Evolutionary conservation across 2,113 vertebrate genomes (phyloP), one percentile per base, ranked within the genome.

Genomic region (Narcine bancroftii): DNA sequence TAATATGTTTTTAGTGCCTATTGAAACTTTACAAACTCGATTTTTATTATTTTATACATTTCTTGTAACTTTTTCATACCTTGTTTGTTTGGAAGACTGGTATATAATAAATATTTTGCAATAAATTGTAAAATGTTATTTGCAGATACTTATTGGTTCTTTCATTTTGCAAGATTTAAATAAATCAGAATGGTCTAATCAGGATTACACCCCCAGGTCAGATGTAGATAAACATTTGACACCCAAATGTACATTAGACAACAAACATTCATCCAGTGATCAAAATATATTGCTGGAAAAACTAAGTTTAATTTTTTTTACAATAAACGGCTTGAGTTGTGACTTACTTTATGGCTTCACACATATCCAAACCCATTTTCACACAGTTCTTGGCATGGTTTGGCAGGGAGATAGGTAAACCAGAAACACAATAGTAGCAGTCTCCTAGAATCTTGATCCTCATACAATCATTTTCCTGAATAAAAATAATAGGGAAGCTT

Each of bases 281-380:
- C n/a, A n/a, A n/a, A 89, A 66, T 6, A 45, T 42, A 89, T 63
- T 87, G 33, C 63, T 66, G 21, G 19, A 89, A 42, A 89, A 89
- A n/a, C 26, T 21, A 89, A 29, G 42, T 47, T 66, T 45, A 47
- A 24, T 47, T 91, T 47, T 69, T 33, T 91, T 91, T 21, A 29
- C 26, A 66, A 63, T 39, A 17, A 65, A 45, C 73, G 11, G 39
- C 24, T 92, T 21, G 36, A 42, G 15, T 7, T 21, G 93, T 26
- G 21, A 96, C 98, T 97, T 96, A 99, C 98, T 99, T 99, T 95
- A 99, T 99, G 77, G 98, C 98, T 94, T 99, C 98, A 93, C 98
- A 99, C 98, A 99, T 99, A 93, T 99, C 98, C 93, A 99, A 92
- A 26, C 98, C 98, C 98, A 99, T 99, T 95, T 99, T 99, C 93